Evolutionary conservation across 2,113 vertebrate species (phyloP).

Genomic region (Eira barbara): DNA sequence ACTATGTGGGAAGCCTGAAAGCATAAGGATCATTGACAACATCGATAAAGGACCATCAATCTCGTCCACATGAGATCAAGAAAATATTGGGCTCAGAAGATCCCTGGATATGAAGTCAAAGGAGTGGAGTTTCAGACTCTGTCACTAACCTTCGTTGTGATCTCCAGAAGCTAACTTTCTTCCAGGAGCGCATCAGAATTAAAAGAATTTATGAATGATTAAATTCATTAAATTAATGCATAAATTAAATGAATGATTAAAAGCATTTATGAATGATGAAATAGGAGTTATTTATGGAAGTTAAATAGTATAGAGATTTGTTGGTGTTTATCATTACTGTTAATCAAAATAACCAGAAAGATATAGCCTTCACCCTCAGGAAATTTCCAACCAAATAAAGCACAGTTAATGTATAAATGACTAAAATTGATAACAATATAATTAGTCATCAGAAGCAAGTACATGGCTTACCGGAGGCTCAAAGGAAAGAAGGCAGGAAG

Average conservation of each 20-base stretch:
- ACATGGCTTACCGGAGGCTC: neutral
- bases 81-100: neutral
- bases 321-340: neutral
- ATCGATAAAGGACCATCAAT: too few species aligned
- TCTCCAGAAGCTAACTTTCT: neutral
- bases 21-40: too few species aligned
- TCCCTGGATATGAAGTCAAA: neutral
- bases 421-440: too few species aligned
- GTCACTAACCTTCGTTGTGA: neutral
- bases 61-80: neutral
- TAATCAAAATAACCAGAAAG: neutral
- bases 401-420: neutral
- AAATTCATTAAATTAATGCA: neutral
- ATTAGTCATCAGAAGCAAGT: neutral
- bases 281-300: neutral
- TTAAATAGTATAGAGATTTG: neutral
- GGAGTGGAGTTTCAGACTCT: neutral
- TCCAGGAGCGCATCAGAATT: neutral
- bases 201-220: neutral
- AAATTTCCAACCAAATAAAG: neutral
- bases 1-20: too few species aligned
- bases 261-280: neutral
- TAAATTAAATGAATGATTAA: neutral
- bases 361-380: neutral
- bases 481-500: neutral